A percentile compares a stretch with the other conserved stretches of the same genome.
phyloP scores from a whole-genome alignment of 2,797 vertebrate species.

The Galagoides demidoff region DNA sequence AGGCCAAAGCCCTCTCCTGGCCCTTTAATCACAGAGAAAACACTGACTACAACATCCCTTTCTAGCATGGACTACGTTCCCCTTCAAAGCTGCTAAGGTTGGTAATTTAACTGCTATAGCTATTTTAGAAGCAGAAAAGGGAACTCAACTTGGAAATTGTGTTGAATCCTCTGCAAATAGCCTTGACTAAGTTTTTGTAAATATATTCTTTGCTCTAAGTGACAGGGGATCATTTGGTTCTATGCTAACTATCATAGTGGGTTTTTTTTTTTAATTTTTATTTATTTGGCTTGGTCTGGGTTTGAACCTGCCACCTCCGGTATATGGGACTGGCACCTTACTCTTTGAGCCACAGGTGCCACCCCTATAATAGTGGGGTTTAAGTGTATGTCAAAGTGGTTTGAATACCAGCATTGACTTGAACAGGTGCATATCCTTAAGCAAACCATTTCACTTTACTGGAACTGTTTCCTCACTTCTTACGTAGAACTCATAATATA shows the following conservation, averaged over 20 bases:
- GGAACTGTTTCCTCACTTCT: slow-evolving; percentile 22
- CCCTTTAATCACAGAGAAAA: slow-evolving; percentile 10
- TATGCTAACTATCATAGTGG: background rate
- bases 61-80: background rate
- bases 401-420: background rate
- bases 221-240: background rate
- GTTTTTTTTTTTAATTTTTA: too few relatives aligned
- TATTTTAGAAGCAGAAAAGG: background rate
- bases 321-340: too few relatives aligned
- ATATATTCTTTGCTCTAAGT: background rate
- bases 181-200: background rate
- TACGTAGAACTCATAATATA: slow-evolving; percentile 31
- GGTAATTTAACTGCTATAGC: slow-evolving; percentile 7
- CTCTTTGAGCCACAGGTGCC: too few relatives aligned
- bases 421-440: background rate
- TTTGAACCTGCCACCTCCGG: too few relatives aligned
- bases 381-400: background rate
- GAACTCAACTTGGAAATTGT: background rate
- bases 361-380: background rate
- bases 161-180: background rate
- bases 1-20: background rate
- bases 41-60: background rate
- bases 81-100: background rate
- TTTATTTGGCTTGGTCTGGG: too few relatives aligned
- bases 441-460: background rate